Conservation (phyloP, 2,113 vertebrate species). For the Struthidea cinerea region DNA sequence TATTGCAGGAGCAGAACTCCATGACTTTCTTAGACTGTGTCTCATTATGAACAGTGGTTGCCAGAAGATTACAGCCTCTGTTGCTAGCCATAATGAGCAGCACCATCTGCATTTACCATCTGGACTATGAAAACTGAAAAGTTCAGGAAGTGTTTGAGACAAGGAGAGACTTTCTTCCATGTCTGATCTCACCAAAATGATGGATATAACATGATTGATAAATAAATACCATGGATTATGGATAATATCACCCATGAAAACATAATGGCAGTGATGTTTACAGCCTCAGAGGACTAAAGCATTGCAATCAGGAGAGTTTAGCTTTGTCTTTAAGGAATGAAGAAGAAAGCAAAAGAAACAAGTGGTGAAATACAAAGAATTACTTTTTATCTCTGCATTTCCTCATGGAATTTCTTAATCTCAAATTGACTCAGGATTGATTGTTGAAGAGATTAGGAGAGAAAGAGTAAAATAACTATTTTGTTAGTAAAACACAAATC, state of each 20-base stretch:
- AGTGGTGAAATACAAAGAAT: background rate
- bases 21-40: background rate
- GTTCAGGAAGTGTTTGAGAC: background rate
- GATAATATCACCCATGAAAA: background rate
- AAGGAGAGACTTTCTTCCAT: background rate
- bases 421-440: fast-evolving
- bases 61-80: background rate
- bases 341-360: background rate
- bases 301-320: background rate
- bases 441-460: background rate
- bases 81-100: background rate
- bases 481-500: background rate
- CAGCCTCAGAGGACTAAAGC: background rate
- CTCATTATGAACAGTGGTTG: background rate
- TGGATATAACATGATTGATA: background rate
- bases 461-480: background rate
- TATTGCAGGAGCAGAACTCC: background rate
- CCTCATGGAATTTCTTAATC: background rate
- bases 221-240: background rate
- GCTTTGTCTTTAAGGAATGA: background rate
- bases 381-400: background rate
- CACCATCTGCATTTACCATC: background rate
- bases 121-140: background rate
- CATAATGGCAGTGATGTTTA: background rate
- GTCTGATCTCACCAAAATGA: background rate